Percentiles rank a stretch among this genome's conserved stretches.
Conservation (phyloP, 2,797 vertebrate genomes). For the Aphelocoma californica region DNA sequence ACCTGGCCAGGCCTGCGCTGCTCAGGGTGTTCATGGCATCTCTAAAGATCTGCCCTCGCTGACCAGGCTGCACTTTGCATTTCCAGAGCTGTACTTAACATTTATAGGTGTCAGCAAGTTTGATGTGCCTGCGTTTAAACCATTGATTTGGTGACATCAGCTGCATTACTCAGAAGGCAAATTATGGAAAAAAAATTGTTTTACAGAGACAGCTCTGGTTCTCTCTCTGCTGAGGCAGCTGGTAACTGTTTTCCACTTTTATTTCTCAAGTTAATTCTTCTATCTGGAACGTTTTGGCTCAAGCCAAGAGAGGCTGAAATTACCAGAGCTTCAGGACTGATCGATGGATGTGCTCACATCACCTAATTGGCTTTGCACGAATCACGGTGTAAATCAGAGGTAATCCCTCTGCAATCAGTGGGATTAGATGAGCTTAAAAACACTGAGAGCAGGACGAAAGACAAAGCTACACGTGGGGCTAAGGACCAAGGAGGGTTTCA, state of each 20-base stretch:
- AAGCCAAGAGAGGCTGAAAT: neutral
- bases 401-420: neutral
- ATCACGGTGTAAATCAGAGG: neutral
- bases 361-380: neutral
- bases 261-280: neutral
- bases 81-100: neutral
- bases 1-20: neutral
- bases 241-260: constrained; percentile 21
- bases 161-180: constrained; percentile 67
- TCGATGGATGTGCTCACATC: neutral
- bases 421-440: neutral
- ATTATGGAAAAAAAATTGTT: constrained; percentile 16
- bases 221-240: neutral
- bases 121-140: neutral
- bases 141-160: constrained; percentile 51
- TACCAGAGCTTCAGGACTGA: neutral
- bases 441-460: neutral
- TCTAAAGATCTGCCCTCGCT: neutral
- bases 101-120: constrained; percentile 20
- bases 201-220: constrained; percentile 55
- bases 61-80: neutral
- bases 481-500: neutral
- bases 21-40: neutral
- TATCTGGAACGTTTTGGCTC: neutral
- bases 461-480: neutral